Evolutionary conservation across 2,797 vertebrate genomes (phyloP), one percentile per base, ranked within the genome.

Genomic region (Jordanella pulchra): DNA sequence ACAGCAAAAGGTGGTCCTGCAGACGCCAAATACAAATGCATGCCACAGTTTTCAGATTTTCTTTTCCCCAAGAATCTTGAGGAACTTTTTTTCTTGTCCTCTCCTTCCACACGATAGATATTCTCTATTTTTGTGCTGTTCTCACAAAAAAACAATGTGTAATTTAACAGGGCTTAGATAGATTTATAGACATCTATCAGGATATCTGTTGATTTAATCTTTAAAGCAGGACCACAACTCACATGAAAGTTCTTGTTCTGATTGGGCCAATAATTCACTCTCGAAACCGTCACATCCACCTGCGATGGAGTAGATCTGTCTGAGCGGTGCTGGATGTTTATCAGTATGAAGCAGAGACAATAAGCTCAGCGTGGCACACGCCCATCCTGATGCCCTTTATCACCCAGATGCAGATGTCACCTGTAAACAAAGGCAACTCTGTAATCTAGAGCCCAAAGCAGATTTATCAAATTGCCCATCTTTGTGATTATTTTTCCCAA

Each of bases 271-370:
- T 78, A 75, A 73, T 86, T 77, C 79, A 77, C 74, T 73, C 27
- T 66, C 71, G 79, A 73, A 73, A 75, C 83, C 75, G 75, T 65
- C 64, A 79, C 85, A 78, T 83, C 66, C 67, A 81, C 71, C 80
- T 82, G 85, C 90, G 86, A 91, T 86, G 72, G 75, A 87, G 73
- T 84, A 84, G 84, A 78, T 79, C 83, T 85, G 80, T 84, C 73
- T 78, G 78, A 83, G 54, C 67, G 32, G 74, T 69, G 69, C 65
- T 68, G 71, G 67, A 65, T 87, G 81, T 89, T 89, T 88, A 83
- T 86, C 75, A 69, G 58, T 15, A 10, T 71, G 68, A 54, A 70
- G 76, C 84, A 87, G 86, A 86, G 78, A 90, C 80, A 81, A 81
- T 73, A 55, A 79, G 71, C 85, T 82, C 72, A 81, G 83, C 69